Evolutionary conservation across 1,140 invertebrate genomes (phyloP), one percentile per base, ranked within the genome.

Genomic region (Drosophila takahashii): DNA sequence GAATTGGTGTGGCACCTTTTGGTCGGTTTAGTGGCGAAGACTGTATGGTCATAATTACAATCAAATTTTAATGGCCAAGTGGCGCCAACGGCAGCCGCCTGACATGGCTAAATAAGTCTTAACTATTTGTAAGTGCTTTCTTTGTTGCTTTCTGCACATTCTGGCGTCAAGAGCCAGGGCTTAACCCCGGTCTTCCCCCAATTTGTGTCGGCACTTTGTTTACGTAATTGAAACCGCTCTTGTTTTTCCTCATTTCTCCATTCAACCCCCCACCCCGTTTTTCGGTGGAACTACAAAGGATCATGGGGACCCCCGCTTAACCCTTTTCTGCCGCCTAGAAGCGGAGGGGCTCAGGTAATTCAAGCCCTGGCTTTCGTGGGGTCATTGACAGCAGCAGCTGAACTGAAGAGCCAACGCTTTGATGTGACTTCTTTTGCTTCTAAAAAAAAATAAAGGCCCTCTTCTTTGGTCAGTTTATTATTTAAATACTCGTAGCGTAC

Each of bases 251-350:
- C 27, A 39, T 59, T 72, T 67, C 9, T 11, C 8, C 10, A 22
- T 9, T 27, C n/a, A 22, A 1, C 22, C 22, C 8, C 1, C n/a
- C 16, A 36, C 73, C 44, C 57, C 64, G 29, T 36, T 81, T 84
- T 86, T 87, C 66, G 83, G 83, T 83, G 51, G 22, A 86, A 87
- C 60, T 75, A 86, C 83, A 86, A 86, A 86, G 83, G 83, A 86
- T 57, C 42, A 32, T 15, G 50, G 29, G 4, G 7, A 37, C 16
- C 60, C 34, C 41, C 66, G n/a, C 29, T 51, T 51, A 41, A 45
- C 58, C 62, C 48, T 74, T 54, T 57, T 50, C 18, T 61, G 44
- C 61, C 57, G 59, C 60, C 77, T 84, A 85, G 81, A 54, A 54
- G 64, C 47, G 13, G 11, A 36, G 27, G 48, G 37, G 34, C 47